Conservation (phyloP, 2,797 vertebrate genomes). For the Takifugu rubripes region DNA sequence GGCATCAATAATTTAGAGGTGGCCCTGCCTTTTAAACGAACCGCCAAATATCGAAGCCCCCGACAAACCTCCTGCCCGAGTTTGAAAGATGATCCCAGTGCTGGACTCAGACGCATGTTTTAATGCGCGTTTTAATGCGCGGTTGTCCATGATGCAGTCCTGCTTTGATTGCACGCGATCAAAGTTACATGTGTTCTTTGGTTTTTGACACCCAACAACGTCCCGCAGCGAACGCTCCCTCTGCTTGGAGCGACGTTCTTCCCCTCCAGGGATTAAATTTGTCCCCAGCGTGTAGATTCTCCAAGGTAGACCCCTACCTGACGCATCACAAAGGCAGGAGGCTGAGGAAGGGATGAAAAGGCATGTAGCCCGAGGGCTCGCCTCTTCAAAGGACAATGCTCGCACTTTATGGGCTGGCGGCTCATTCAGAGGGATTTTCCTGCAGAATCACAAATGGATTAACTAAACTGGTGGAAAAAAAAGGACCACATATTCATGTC, state of each 20-base stretch:
- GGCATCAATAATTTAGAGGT: too few species aligned
- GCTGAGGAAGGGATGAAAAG: constrained; percentile 27
- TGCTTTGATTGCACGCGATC: background rate
- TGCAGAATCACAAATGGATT: constrained; percentile 43
- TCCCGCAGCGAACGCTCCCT: background rate
- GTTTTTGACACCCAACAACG: background rate
- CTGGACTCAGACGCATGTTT: too few species aligned
- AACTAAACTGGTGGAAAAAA: constrained; percentile 6
- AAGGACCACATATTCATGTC: constrained; percentile 32
- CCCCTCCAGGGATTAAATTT: constrained; percentile 10
- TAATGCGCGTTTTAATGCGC: background rate
- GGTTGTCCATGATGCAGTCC: too few species aligned
- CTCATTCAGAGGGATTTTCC: constrained; percentile 19
- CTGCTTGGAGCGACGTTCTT: background rate
- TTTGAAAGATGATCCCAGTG: too few species aligned
- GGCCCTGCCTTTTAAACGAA: too few species aligned
- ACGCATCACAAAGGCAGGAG: constrained; percentile 33
- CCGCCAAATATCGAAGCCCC: too few species aligned
- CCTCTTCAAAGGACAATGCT: constrained; percentile 39
- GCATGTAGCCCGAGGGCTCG: constrained; percentile 22
- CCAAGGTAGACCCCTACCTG: constrained; percentile 33
- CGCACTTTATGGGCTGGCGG: constrained; percentile 5
- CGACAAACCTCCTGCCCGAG: too few species aligned
- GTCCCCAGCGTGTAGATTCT: constrained; percentile 1
- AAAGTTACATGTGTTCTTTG: background rate